phyloP scores from a whole-genome alignment of 2,113 vertebrate genomes.

The Colossoma macropomum region DNA sequence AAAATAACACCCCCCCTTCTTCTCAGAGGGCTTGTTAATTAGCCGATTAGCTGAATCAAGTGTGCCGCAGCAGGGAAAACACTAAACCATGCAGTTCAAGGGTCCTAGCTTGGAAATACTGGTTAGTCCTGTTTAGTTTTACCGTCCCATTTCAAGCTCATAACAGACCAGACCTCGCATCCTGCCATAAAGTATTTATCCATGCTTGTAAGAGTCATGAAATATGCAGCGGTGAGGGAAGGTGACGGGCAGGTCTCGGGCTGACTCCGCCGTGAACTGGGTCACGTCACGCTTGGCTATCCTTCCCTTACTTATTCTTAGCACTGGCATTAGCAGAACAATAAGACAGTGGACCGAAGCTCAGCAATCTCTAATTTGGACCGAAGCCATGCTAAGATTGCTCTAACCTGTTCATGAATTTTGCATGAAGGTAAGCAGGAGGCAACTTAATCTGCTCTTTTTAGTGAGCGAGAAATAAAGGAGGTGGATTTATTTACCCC shows the following conservation, averaged over 20 bases:
- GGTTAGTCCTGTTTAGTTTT: conserved; percentile 6
- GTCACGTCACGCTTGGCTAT: conserved; percentile 47
- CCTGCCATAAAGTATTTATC: conserved; percentile 61
- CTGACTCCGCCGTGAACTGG: conserved; percentile 48
- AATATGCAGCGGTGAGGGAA: conserved; percentile 57
- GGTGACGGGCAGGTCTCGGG: conserved; percentile 32
- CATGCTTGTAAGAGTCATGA: conserved; percentile 60
- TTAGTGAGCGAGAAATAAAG: conserved; percentile 7
- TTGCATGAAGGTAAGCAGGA: conserved; percentile 48
- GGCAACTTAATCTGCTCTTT: conserved; percentile 37
- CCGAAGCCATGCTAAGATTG: conserved; percentile 34
- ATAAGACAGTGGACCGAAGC: neutral
- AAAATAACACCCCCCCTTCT: neutral
- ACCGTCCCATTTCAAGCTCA: conserved; percentile 16
- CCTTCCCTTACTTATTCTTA: conserved; percentile 4
- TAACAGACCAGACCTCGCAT: conserved; percentile 38
- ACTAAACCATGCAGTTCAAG: neutral
- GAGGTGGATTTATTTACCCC: conserved; percentile 35
- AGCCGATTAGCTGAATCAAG: neutral
- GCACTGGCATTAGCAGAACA: conserved; percentile 29
- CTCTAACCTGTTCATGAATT: conserved; percentile 31
- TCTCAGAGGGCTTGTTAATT: neutral
- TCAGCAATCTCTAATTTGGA: conserved; percentile 29
- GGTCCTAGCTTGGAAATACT: neutral
- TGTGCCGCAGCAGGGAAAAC: neutral